Percentiles rank a stretch among this genome's conserved stretches.
phyloP scores from a whole-genome alignment of 2,113 vertebrate genomes.

The Colistium nudipinnis region DNA sequence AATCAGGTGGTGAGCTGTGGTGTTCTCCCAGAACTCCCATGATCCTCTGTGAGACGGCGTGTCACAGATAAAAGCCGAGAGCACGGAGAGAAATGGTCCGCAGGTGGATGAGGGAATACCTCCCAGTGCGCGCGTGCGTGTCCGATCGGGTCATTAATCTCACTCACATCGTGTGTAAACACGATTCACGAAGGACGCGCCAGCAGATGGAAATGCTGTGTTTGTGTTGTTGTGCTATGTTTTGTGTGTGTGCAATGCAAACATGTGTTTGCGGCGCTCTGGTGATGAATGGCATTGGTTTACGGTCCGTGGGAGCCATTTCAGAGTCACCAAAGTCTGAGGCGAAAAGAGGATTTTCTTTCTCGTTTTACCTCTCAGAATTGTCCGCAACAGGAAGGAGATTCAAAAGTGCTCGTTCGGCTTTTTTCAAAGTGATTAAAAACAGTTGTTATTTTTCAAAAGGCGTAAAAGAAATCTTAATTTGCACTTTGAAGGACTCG shows the following conservation, averaged over 20 bases:
- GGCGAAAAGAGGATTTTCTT: too few relatives aligned
- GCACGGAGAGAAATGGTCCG: neutral
- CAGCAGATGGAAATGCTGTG: neutral
- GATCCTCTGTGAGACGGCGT: neutral
- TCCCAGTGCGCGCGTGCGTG: neutral
- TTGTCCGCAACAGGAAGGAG: neutral
- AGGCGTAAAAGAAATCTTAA: too few relatives aligned
- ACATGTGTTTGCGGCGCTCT: neutral
- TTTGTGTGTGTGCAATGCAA: neutral
- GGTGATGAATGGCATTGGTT: neutral
- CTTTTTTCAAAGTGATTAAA: too few relatives aligned
- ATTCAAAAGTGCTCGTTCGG: too few relatives aligned
- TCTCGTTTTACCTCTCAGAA: too few relatives aligned
- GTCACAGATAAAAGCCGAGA: neutral
- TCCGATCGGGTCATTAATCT: slow-evolving; percentile 17
- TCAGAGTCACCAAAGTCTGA: too few relatives aligned
- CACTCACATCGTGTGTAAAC: neutral
- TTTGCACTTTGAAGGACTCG: too few relatives aligned
- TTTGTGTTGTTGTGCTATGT: neutral
- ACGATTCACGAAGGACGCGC: neutral
- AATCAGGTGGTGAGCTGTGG: neutral
- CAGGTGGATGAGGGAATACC: neutral
- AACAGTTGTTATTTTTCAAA: too few relatives aligned
- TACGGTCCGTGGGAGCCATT: neutral
- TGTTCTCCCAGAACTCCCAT: slow-evolving; percentile 1